Conservation (phyloP, 2,888 invertebrate species). For the Panzeria rudis region DNA sequence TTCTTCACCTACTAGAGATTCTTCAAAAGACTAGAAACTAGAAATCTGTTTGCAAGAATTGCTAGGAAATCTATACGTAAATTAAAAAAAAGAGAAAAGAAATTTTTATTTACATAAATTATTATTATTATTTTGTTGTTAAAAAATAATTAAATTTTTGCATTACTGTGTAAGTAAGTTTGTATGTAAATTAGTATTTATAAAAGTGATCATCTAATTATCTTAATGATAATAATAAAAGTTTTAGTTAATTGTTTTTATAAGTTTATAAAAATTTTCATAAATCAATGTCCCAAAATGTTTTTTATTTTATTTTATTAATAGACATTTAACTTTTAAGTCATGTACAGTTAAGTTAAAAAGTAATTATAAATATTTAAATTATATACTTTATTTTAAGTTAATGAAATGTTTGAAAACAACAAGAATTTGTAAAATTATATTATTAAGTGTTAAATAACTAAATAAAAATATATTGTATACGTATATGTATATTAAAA, state of each 20-base stretch:
- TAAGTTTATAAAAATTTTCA: conserved; percentile 24
- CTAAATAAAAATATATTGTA: not conserved
- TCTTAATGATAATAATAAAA: not conserved
- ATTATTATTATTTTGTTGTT: not conserved
- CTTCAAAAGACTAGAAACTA: conserved; percentile 38
- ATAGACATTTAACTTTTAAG: conserved; percentile 41
- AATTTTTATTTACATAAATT: not conserved
- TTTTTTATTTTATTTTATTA: conserved; percentile 1
- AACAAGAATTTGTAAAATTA: conserved; percentile 44
- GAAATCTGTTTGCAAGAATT: not conserved
- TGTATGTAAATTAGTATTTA: conserved; percentile 47
- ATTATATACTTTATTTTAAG: conserved; percentile 34
- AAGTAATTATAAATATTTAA: conserved; percentile 33
- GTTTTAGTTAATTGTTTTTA: conserved; percentile 17
- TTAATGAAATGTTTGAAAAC: conserved; percentile 54
- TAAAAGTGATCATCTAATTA: conserved; percentile 14
- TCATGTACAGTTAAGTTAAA: conserved; percentile 51
- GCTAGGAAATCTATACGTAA: conserved; percentile 1
- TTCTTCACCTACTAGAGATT: conserved; percentile 52
- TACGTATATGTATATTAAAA: not conserved
- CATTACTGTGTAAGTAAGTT: conserved; percentile 59
- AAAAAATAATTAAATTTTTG: conserved; percentile 56
- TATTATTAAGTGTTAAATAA: not conserved
- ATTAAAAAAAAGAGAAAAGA: conserved; percentile 11
- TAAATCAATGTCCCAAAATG: conserved; percentile 19